These are phyloP conservation scores for Marasmarcha lunaedactyla DNA, from an alignment of 2,888 invertebrate species.

Conservation along the genomic window DNA sequence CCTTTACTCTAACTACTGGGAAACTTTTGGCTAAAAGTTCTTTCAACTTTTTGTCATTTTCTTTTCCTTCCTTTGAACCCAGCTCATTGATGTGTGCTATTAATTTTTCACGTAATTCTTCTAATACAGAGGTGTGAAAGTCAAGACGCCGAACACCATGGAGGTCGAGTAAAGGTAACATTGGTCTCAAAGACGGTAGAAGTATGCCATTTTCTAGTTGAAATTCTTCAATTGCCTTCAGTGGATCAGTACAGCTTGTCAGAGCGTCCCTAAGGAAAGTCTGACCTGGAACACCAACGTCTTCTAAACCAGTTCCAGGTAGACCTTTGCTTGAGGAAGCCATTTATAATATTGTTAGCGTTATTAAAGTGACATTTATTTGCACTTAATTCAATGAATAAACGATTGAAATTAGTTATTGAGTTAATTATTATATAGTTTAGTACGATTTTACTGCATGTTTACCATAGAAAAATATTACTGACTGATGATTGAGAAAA, in stretches of 20 bases:
- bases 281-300: conserved; percentile 89
- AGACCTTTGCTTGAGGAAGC: conserved; percentile 58
- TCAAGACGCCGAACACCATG: conserved; percentile 93
- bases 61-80: conserved; percentile 77
- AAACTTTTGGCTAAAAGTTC: conserved; percentile 93
- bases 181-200: conserved; percentile 91
- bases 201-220: conserved; percentile 94
- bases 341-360: too few species aligned
- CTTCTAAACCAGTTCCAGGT: conserved; percentile 78
- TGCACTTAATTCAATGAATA: too few species aligned
- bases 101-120: conserved; percentile 77
- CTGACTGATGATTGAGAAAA: too few species aligned
- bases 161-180: conserved; percentile 93
- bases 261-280: conserved; percentile 89
- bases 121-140: conserved; percentile 94
- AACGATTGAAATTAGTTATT: too few species aligned
- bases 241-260: conserved; percentile 95
- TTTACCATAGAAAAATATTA: too few species aligned
- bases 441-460: too few species aligned
- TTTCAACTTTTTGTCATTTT: conserved; percentile 86
- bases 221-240: conserved; percentile 99
- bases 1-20: conserved; percentile 91
- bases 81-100: conserved; percentile 87
- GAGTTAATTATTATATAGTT: too few species aligned
- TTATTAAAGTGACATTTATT: too few species aligned